Conservation (phyloP, 2,888 invertebrate species). For the Thera obeliscata region DNA sequence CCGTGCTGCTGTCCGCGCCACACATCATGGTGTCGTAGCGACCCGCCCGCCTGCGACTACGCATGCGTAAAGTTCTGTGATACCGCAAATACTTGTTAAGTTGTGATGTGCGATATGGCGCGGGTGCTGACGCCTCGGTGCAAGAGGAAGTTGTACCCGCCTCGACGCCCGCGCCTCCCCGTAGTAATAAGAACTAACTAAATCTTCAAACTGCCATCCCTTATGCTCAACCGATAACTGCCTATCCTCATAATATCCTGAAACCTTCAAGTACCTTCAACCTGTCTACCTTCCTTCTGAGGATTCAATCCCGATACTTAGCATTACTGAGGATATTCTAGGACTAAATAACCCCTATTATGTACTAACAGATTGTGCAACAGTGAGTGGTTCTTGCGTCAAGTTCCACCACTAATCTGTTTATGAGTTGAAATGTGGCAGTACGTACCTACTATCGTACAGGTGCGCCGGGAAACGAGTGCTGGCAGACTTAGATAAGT, state of each 20-base stretch:
- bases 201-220: conserved; percentile 76
- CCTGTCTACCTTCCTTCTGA: conserved; percentile 60
- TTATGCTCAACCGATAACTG: conserved; percentile 74
- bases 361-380: conserved; percentile 32
- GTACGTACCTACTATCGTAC: conserved; percentile 52
- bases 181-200: conserved; percentile 70
- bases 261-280: conserved; percentile 59
- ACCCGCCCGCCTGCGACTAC: conserved; percentile 82
- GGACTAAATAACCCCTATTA: conserved; percentile 47
- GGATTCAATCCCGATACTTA: conserved; percentile 48
- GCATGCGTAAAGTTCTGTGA: conserved; percentile 86
- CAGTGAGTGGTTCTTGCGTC: conserved; percentile 55
- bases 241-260: conserved; percentile 67
- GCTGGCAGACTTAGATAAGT: conserved; percentile 54
- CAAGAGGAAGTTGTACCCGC: conserved; percentile 69
- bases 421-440: conserved; percentile 58
- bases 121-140: conserved; percentile 76
- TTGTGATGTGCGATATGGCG: conserved; percentile 84
- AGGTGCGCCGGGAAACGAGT: conserved; percentile 48
- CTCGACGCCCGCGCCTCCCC: conserved; percentile 77
- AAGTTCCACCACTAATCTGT: conserved; percentile 52
- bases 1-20: conserved; percentile 98
- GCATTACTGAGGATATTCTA: conserved; percentile 49
- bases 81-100: conserved; percentile 88
- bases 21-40: conserved; percentile 96